These are phyloP conservation scores for Amblyteles armatorius DNA, from an alignment of 2,888 invertebrate genomes.

Conservation along the genomic window DNA sequence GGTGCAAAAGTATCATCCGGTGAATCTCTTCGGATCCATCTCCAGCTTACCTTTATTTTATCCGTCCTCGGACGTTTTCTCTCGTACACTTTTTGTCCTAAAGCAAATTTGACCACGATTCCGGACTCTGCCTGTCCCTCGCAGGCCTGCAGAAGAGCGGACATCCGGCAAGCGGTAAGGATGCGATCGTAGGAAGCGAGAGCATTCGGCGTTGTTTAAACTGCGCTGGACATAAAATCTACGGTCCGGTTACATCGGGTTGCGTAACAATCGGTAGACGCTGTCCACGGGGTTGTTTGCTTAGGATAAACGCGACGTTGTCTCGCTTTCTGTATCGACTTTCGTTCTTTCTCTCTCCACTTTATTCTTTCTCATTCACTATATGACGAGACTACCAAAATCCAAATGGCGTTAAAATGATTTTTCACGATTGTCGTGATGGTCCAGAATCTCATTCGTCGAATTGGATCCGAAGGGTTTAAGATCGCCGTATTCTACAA, in stretches of 20 bases:
- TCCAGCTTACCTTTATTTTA: background rate
- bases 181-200: constrained; percentile 45
- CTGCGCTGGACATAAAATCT: constrained; percentile 69
- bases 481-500: too few relatives aligned
- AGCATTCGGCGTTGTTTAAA: constrained; percentile 57
- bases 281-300: constrained; percentile 70
- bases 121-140: constrained; percentile 5
- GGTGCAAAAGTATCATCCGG: background rate
- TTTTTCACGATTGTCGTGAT: background rate
- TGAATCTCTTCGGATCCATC: background rate
- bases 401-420: background rate
- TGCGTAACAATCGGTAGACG: constrained; percentile 71
- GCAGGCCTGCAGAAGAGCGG: constrained; percentile 60
- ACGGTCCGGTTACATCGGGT: constrained; percentile 75
- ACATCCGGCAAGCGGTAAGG: constrained; percentile 65
- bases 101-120: constrained; percentile 55
- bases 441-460: background rate
- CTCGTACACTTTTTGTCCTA: background rate
- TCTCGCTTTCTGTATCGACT: constrained; percentile 56
- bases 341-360: background rate
- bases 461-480: too few relatives aligned
- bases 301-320: constrained; percentile 74
- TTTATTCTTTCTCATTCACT: constrained; percentile 33
- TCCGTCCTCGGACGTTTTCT: background rate
- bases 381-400: background rate